A percentile compares a stretch with the other conserved stretches of the same genome.
phyloP scores from a whole-genome alignment of 2,113 vertebrate species.

The Sciurus niger region DNA sequence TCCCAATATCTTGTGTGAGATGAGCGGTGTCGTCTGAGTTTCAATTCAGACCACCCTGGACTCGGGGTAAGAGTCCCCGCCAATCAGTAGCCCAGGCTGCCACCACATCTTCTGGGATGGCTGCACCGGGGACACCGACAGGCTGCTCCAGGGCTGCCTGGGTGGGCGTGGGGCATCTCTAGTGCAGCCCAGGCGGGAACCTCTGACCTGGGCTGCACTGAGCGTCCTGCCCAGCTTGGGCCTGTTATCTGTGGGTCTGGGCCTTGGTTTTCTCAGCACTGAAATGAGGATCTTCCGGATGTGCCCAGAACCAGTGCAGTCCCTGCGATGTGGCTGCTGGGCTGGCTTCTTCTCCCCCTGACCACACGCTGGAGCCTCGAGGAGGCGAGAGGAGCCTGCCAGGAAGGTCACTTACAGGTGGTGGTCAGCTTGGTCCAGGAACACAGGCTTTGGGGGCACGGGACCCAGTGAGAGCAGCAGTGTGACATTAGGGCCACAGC shows the following conservation, averaged over 20 bases:
- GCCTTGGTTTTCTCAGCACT: not conserved
- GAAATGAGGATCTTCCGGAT: not conserved
- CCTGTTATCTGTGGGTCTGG: not conserved
- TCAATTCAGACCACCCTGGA: not conserved
- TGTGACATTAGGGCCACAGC: too few species aligned
- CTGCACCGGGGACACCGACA: accelerated
- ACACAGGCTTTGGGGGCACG: constrained; percentile 69
- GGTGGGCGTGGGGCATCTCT: too few species aligned
- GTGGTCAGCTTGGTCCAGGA: constrained; percentile 73
- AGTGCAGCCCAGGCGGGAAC: not conserved
- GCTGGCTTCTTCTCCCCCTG: accelerated
- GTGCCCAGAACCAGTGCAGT: accelerated
- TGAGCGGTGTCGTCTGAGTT: not conserved
- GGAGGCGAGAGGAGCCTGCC: too few species aligned
- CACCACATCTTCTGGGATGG: accelerated
- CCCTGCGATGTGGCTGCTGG: accelerated
- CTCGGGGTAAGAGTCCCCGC: not conserved
- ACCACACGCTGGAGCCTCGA: accelerated
- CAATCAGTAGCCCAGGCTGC: not conserved
- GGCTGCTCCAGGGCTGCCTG: not conserved
- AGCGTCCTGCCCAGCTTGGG: too few species aligned
- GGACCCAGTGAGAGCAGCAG: constrained; percentile 7
- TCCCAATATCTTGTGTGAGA: not conserved
- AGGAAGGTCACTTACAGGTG: constrained; percentile 14
- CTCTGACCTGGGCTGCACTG: not conserved